phyloP scores from a whole-genome alignment of 2,888 invertebrate species.

The Callinectes sapidus region DNA sequence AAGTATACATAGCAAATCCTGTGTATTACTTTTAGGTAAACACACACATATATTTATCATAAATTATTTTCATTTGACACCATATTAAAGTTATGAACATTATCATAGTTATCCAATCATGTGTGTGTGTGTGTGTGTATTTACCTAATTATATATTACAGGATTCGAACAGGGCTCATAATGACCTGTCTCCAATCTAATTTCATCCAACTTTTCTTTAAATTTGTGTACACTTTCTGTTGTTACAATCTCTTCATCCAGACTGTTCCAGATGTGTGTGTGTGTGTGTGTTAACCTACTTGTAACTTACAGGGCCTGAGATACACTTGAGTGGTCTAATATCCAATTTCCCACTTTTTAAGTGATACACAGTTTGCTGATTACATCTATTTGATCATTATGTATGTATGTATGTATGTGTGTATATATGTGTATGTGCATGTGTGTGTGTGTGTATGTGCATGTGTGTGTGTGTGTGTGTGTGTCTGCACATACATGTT shows the following conservation, averaged over 20 bases:
- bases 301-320: too few relatives aligned
- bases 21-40: background rate
- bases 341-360: too few relatives aligned
- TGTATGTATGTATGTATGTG: background rate
- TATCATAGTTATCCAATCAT: background rate
- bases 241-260: too few relatives aligned
- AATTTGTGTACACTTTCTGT: too few relatives aligned
- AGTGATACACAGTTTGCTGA: too few relatives aligned
- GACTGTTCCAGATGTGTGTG: background rate
- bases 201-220: too few relatives aligned
- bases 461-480: constrained; percentile 19
- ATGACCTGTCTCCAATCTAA: too few relatives aligned
- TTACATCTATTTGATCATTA: background rate
- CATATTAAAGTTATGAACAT: background rate
- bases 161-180: too few relatives aligned
- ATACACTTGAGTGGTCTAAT: too few relatives aligned
- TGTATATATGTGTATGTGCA: constrained; percentile 30
- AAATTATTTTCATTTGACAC: background rate
- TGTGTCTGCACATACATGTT: background rate
- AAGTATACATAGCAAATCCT: background rate
- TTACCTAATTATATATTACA: too few relatives aligned
- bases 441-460: constrained; percentile 37
- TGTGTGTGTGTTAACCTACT: constrained; percentile 35
- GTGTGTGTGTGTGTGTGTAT: background rate
- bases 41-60: background rate